phyloP scores from a whole-genome alignment of 35 echinoderm and acorn worm species.

The Ophiothrix spiculata region DNA sequence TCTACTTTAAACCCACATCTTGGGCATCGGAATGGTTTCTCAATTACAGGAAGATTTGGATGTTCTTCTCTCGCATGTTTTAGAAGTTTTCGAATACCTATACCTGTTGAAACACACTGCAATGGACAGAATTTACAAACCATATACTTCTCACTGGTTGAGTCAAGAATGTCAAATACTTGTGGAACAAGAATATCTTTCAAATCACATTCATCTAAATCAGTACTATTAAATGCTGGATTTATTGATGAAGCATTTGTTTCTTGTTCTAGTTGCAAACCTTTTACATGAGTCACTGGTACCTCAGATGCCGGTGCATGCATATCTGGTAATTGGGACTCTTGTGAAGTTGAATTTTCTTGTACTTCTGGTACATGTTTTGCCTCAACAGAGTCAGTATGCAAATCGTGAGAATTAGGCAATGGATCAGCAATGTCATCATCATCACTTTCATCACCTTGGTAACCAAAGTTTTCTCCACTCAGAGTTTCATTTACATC shows the following conservation, averaged over 20 bases:
- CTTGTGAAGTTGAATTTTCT: too few relatives aligned
- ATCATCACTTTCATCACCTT: neutral
- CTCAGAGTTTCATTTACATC: neutral
- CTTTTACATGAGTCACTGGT: neutral
- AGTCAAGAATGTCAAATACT: neutral
- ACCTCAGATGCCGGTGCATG: neutral
- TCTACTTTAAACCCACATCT: neutral
- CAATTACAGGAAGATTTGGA: neutral
- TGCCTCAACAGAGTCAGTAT: too few relatives aligned
- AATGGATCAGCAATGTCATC: too few relatives aligned
- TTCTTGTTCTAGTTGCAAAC: neutral
- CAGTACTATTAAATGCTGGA: neutral
- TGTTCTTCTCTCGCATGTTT: neutral
- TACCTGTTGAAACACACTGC: neutral
- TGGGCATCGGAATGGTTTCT: neutral
- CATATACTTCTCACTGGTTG: neutral
- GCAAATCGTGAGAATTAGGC: too few relatives aligned
- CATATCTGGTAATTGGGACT: too few relatives aligned
- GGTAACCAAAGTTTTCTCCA: neutral
- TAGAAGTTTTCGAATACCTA: neutral
- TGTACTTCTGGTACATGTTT: too few relatives aligned
- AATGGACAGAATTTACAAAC: neutral
- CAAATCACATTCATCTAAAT: neutral
- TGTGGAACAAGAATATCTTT: neutral
- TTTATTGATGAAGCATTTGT: neutral